Conservation (phyloP, 2,113 vertebrate species). For the Bambusicola thoracicus region DNA sequence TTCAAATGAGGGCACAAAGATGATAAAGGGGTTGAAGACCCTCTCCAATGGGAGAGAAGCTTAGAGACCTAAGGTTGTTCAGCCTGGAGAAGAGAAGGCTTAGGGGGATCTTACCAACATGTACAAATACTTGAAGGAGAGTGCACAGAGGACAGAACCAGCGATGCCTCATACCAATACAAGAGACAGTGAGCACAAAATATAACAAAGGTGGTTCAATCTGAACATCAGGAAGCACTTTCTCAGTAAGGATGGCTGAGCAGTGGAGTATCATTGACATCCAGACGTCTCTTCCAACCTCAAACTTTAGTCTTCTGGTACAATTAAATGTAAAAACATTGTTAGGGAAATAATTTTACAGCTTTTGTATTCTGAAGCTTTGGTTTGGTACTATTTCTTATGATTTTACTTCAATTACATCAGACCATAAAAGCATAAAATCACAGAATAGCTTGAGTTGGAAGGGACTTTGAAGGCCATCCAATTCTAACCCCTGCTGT, state of each 20-base stretch:
- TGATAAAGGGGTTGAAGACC: background rate
- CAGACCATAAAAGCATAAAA: no score
- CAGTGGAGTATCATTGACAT: background rate
- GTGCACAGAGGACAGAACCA: background rate
- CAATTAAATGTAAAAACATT: background rate
- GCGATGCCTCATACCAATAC: no score
- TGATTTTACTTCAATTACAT: background rate
- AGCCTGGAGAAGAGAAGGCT: background rate
- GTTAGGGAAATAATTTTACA: background rate
- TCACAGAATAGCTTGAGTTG: no score
- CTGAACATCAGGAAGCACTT: background rate
- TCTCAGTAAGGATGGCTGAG: background rate
- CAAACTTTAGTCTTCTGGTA: background rate
- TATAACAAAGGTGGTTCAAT: background rate
- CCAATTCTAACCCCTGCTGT: no score
- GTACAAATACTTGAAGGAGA: background rate
- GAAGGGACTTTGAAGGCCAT: no score
- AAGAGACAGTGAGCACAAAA: no score
- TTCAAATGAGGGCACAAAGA: background rate
- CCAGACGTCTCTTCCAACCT: background rate
- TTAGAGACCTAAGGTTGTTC: background rate
- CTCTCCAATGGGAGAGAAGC: no score
- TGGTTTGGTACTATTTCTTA: background rate
- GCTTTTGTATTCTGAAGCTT: background rate
- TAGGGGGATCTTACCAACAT: background rate